Base-by-base conservation (phyloP, 2,888 invertebrate genomes). In the Netelia inedita region DNA sequence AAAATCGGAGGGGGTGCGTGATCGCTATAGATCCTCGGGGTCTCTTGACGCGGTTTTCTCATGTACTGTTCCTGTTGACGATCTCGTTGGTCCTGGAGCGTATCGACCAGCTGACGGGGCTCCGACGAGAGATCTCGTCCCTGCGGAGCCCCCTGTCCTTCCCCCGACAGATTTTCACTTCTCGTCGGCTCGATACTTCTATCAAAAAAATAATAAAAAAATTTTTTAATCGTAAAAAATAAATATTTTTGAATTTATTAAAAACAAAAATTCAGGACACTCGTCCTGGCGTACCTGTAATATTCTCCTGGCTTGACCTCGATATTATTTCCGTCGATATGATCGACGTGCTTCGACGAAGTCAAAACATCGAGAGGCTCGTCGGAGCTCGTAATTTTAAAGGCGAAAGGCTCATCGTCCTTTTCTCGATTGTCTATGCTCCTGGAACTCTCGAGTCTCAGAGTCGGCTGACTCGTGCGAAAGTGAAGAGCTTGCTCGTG, bases 81-180 rank as follows among this genome's bases (percentile, higher is more conserved):
- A 86, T 84, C 88, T 87, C 82, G 92, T 90, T 89, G 91, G 86
- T 87, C 90, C 88, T 86, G 88, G 66, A 41, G 57, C 74, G 71
- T 87, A 90, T 88, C 91, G 94, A 94, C 94, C 93, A 94, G 94
- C 93, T 95, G 94, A 91, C 94, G 95, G 96, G 96, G 96, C 95
- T 96, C 96, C 96, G 95, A 94, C 95, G 94, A 94, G 94, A 95
- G 95, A 94, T 95, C 95, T 93, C 95, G 95, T 93, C 95, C 95
- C 95, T 95, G 96, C 95, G 96, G 96, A 95, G 96, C 96, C 96
- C 96, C 95, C 92, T 94, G 94, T 91, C 92, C 96, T 96, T 97
- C 96, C 96, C 97, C 97, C 96, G 96, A 95, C 82, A 85, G 84
- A 85, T 83, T 43, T 84, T 91, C 91, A 41, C 90, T 92, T 23